A percentile compares a stretch with the other conserved stretches of the same genome.
These are phyloP conservation scores for Meloidogyne hapla DNA, from an alignment of 1,140 invertebrate species.

Conservation along the genomic window DNA sequence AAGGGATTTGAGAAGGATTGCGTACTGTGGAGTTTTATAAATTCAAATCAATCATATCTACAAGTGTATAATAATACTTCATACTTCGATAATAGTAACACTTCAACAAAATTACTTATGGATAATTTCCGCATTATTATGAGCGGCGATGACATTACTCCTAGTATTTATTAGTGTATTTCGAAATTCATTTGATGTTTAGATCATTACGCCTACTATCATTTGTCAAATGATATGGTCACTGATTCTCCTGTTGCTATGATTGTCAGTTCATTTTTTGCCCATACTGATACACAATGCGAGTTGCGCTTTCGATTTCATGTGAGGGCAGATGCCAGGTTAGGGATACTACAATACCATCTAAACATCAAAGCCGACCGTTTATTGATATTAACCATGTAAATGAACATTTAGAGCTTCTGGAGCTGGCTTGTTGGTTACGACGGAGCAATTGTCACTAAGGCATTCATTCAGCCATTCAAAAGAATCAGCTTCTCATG, in stretches of 20 bases:
- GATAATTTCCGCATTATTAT: not conserved
- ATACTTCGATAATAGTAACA: not conserved
- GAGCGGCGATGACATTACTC: not conserved
- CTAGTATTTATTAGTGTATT: not conserved
- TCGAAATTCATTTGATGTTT: not conserved
- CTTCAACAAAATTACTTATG: not conserved
- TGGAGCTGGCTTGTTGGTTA: slow-evolving; percentile 48
- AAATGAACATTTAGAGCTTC: slow-evolving; percentile 45
- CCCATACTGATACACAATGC: slow-evolving; percentile 42
- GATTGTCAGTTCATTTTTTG: slow-evolving; percentile 50
- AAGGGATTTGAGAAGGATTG: not conserved
- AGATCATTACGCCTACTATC: not conserved
- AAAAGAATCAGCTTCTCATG: slow-evolving; percentile 2
- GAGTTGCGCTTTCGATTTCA: slow-evolving; percentile 5
- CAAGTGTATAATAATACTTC: not conserved
- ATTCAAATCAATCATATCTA: not conserved
- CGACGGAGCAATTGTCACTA: slow-evolving; percentile 42
- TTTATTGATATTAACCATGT: not conserved
- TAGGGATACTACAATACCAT: not conserved
- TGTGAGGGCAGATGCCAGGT: not conserved
- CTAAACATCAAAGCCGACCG: no score
- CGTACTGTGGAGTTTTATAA: not conserved
- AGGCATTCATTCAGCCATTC: not conserved
- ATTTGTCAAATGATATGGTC: slow-evolving; percentile 41
- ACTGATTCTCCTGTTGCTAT: slow-evolving; percentile 46